Conservation (phyloP, 1,140 invertebrate species). For the Oncopeltus fasciatus region DNA sequence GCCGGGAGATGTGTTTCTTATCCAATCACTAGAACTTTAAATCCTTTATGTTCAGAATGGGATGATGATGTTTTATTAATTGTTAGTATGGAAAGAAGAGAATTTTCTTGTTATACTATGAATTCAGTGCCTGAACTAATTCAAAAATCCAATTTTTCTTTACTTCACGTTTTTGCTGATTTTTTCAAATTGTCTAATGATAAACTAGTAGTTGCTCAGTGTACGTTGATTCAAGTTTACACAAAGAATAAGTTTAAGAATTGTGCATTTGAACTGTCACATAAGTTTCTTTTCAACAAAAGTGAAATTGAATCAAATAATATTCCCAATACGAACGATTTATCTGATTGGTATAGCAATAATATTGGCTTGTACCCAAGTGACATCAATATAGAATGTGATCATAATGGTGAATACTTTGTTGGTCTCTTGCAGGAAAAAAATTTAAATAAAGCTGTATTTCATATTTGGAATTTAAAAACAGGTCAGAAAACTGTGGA, state of each 20-base stretch:
- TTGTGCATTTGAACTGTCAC: slow-evolving; percentile 4
- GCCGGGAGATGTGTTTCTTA: slow-evolving; percentile 3
- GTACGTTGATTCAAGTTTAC: slow-evolving; percentile 20
- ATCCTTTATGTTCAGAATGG: not conserved
- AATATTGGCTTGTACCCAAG: slow-evolving; percentile 18
- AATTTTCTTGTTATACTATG: slow-evolving; percentile 10
- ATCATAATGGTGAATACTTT: slow-evolving; percentile 20
- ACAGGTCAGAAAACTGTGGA: slow-evolving; percentile 11
- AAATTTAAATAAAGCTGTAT: not conserved
- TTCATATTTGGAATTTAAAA: slow-evolving; percentile 21
- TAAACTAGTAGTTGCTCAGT: slow-evolving; percentile 17
- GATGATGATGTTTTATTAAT: slow-evolving; percentile 9
- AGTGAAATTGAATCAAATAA: slow-evolving; percentile 1
- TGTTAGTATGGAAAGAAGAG: not conserved
- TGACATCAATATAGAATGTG: slow-evolving; percentile 16
- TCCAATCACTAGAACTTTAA: not conserved
- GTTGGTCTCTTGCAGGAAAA: slow-evolving; percentile 9
- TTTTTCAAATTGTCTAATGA: slow-evolving; percentile 15
- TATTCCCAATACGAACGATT: slow-evolving; percentile 1
- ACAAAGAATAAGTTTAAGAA: not conserved
- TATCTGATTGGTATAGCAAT: slow-evolving; percentile 17
- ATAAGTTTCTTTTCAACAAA: slow-evolving; percentile 13
- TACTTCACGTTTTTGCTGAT: slow-evolving; percentile 13
- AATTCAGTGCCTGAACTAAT: not conserved
- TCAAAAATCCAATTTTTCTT: slow-evolving; percentile 12